Base-by-base conservation (phyloP, 2,888 invertebrate genomes). In the Lochmaea capreae region DNA sequence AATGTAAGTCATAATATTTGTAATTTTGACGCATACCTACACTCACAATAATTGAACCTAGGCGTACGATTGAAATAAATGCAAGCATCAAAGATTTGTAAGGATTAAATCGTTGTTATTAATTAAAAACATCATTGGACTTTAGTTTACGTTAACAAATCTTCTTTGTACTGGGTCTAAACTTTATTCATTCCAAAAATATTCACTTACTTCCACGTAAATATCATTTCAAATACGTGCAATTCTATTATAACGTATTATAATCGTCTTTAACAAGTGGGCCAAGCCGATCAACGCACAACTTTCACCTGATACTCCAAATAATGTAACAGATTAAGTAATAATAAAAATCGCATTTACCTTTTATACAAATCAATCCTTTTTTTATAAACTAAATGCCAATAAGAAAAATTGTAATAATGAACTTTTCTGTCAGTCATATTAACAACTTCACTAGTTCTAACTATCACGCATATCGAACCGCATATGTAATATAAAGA, bases 291-390 rank as follows among this genome's bases (percentile, higher is more conserved):
- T 39, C 33, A 54, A 54, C 54, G 2, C 16, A 54, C 54, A 16
- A 18, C 54, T 54, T 54, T 54, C 54, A 16, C 54, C 18, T 16
- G 11, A 18, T 18, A 18, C 18, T 16, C 54, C 11, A 10, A 16
- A 54, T 54, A 54, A 54, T 54, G 54, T 54, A 54, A 54, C 18
- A 54, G 1, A 11, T 54, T 54, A 16, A 54, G 9, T 54, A 54
- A 54, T 18, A 54, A 18, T 54, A 54, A 16, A 16, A 54, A 54
- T 54, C 16, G 2, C 16, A 18, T 18, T 54, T 54, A 54, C 54
- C 54, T 54, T 54, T 54, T 54, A 16, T 18, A 54, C 9, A 54
- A 54, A 54, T 54, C 16, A 16, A 54, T 54, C 16, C 54, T 54
- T 54, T 18, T 54, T 18, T 16, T 10, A 54, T 54, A 1, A 54